Conservation (phyloP, 2,888 invertebrate genomes). For the Caenorhabditis panamensis region DNA sequence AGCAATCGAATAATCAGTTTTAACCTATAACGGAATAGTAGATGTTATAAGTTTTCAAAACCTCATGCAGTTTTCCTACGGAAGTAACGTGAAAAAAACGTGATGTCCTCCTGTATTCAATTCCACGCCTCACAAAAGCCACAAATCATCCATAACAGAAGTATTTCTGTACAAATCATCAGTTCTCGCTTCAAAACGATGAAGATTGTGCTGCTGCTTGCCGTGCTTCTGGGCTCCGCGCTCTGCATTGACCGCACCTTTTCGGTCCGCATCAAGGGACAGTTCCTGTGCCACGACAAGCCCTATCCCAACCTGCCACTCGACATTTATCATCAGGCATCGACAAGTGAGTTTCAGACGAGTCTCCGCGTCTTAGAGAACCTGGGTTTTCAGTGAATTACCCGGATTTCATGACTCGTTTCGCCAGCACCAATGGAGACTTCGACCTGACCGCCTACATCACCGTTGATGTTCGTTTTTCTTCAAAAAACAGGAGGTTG, state of each 20-base stretch:
- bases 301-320: constrained; percentile 19
- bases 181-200: background rate
- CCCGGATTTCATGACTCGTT: constrained; percentile 19
- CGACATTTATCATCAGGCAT: constrained; percentile 11
- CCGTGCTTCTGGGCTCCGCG: background rate
- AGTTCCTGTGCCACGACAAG: constrained; percentile 19
- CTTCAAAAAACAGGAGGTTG: background rate
- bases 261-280: constrained; percentile 27
- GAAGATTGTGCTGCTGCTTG: constrained; percentile 9
- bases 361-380: too few relatives aligned
- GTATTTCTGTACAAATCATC: background rate
- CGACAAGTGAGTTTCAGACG: background rate
- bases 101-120: too few relatives aligned
- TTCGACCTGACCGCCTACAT: constrained; percentile 25
- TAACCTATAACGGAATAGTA: too few relatives aligned
- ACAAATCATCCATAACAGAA: background rate
- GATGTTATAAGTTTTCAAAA: too few relatives aligned
- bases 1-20: background rate
- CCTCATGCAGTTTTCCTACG: too few relatives aligned
- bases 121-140: too few relatives aligned
- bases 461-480: background rate
- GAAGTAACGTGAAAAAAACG: too few relatives aligned
- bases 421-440: constrained; percentile 8
- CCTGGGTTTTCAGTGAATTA: constrained; percentile 33
- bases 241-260: background rate